Conservation (phyloP, 2,888 invertebrate species). For the Bombylius discolor region DNA sequence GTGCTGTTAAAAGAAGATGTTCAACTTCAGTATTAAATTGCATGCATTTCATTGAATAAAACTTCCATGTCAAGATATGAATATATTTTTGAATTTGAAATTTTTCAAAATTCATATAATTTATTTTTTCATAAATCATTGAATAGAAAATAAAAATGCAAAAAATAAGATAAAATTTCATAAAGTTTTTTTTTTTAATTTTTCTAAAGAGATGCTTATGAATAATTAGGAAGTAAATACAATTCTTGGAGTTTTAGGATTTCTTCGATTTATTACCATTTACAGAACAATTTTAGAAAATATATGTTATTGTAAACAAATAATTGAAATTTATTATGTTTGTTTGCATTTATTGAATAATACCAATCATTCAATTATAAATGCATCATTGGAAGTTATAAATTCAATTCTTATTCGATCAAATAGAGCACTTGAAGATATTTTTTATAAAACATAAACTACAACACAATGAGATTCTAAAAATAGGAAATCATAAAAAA, state of each 20-base stretch:
- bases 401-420: constrained; percentile 28
- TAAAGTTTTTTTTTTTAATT: background rate
- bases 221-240: constrained; percentile 36
- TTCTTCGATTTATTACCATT: constrained; percentile 49
- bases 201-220: constrained; percentile 24
- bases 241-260: constrained; percentile 52
- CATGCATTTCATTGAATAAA: too few relatives aligned
- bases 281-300: constrained; percentile 30
- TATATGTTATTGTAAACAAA: constrained; percentile 27
- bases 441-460: constrained; percentile 29
- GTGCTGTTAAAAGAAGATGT: too few relatives aligned
- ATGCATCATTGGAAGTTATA: constrained; percentile 64
- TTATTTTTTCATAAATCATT: too few relatives aligned
- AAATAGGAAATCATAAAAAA: constrained; percentile 36
- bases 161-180: too few relatives aligned
- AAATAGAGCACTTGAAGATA: constrained; percentile 26
- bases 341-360: constrained; percentile 57
- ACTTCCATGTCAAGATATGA: too few relatives aligned
- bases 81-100: too few relatives aligned
- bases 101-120: too few relatives aligned
- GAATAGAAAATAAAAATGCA: too few relatives aligned
- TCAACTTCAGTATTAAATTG: too few relatives aligned
- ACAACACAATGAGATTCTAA: constrained; percentile 34
- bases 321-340: constrained; percentile 59
- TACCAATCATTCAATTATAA: constrained; percentile 75